Evolutionary conservation across 2,113 vertebrate species (phyloP), one percentile per base, ranked within the genome.

Genomic region (Dipodomys spectabilis): DNA sequence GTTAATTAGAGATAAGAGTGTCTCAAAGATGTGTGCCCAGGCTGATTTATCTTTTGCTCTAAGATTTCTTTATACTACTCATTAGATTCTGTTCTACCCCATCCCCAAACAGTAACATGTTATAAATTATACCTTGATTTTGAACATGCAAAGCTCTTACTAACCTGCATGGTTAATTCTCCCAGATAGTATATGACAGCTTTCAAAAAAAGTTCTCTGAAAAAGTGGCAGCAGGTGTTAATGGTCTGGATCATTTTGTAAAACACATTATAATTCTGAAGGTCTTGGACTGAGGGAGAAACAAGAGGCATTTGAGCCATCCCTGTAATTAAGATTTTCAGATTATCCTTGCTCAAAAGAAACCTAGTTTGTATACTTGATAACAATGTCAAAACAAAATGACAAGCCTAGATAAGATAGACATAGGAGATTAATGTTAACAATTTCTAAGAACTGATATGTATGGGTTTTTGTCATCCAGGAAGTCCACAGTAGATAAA

Each of bases 371-470:
- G 65, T n/a, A 32, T 49, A 80, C 68, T 92, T 93, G 64, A 77
- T 94, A 75, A 96, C 93, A 94, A 82, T 88, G 53, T 53, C 53
- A 89, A 81, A 60, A 86, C 35, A 90, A 96, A 86, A 83, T 75
- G 81, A 25, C 15, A 87, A 30, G 45, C 88, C 83, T 25, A 79
- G 64, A 39, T 28, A 82, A 78, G 10, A 74, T 57, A 83, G 12
- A 22, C 32, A 39, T 88, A 86, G 35, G 79, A 75, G 13, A 87
- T 72, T 68, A 88, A 90, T 44, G 53, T 19, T 72, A 19, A 32
- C 1, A 32, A 64, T 78, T 89, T 89, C 88, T 82, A 82, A 93
- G 57, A 11, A 39, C 39, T 45, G 2, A 1, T 83, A 69, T 82
- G 88, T 89, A 28, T 85, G 75, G 79, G 94, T 93, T 92, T 95